Evolutionary conservation across 2,113 vertebrate species (phyloP).

Genomic region (Egretta garzetta): DNA sequence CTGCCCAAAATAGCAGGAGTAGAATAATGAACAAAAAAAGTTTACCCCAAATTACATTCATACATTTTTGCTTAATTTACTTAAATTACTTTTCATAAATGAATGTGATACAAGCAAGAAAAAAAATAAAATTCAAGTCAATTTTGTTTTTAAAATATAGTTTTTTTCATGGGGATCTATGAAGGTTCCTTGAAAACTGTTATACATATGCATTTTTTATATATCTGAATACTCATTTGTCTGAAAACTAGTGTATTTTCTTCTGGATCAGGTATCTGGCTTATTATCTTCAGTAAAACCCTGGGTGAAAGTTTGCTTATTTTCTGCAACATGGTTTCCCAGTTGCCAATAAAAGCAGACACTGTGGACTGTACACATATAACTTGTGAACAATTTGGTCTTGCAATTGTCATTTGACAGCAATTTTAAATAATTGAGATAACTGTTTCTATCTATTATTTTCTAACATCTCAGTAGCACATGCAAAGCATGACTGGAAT

Average conservation of each 20-base stretch:
- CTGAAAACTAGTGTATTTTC: neutral
- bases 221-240: neutral
- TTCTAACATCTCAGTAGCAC: neutral
- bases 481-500: neutral
- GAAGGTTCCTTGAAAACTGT: neutral
- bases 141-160: neutral
- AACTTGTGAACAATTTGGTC: neutral
- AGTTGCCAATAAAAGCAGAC: neutral
- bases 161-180: neutral
- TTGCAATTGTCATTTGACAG: neutral
- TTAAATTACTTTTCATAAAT: neutral
- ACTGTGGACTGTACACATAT: neutral
- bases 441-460: neutral
- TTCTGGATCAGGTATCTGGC: neutral
- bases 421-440: neutral
- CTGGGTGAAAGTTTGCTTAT: neutral
- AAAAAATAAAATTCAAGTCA: neutral
- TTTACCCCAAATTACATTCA: neutral
- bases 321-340: neutral
- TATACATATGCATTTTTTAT: neutral
- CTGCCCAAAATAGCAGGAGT: neutral
- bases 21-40: neutral
- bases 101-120: neutral
- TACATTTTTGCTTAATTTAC: neutral
- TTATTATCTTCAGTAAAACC: neutral